Base-by-base conservation (phyloP, 2,113 vertebrate genomes). In the Platysteira castanea region DNA sequence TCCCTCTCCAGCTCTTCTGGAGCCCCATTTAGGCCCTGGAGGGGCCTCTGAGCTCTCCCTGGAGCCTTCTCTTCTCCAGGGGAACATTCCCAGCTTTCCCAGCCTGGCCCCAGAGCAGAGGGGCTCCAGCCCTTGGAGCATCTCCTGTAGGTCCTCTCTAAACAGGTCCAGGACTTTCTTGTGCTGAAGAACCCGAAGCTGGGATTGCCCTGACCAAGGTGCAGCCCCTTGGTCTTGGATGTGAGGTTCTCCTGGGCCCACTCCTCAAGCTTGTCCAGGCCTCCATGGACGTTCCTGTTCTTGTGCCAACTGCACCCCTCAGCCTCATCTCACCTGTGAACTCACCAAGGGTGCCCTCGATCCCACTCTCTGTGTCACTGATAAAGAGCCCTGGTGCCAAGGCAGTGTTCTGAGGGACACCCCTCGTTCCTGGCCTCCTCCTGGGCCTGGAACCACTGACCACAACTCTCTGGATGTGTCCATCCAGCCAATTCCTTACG, bases 21-120 rank as follows among this genome's bases (percentile, higher is more conserved):
- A 76, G n/a, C 15, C 31, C n/a, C 47, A n/a, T 76, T 54, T 1
- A 49, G 63, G 22, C 21, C 0, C 8, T 61, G 30, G 0, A 7
- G 54, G 16, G 13, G n/a, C 5, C n/a, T 76, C n/a, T 53, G 41
- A 54, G 26, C 1, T 69, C 11, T 21, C 39, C 24, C 41, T 10
- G 11, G 16, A 41, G 1, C 53, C 53, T 76, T 68, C 16, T 0
- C 28, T 10, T 60, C 54, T 53, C 54, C 54, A 61, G 47, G 14
- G 5, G 35, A 83, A 0, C 56, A 22, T 1, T 1, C 18, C 26
- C 56, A 84, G 27, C 49, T 70, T 11, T 73, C 67, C 57, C 67
- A 73, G 35, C 42, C 75, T 49, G 35, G 24, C 57, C 54, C 10
- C 60, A 85, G 42, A 56, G 28, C 82, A 74, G 49, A 73, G 49